Percentiles rank a stretch among this genome's conserved stretches.
Evolutionary conservation across 1,140 invertebrate species (phyloP).

Genomic region (Drosophila teissieri): DNA sequence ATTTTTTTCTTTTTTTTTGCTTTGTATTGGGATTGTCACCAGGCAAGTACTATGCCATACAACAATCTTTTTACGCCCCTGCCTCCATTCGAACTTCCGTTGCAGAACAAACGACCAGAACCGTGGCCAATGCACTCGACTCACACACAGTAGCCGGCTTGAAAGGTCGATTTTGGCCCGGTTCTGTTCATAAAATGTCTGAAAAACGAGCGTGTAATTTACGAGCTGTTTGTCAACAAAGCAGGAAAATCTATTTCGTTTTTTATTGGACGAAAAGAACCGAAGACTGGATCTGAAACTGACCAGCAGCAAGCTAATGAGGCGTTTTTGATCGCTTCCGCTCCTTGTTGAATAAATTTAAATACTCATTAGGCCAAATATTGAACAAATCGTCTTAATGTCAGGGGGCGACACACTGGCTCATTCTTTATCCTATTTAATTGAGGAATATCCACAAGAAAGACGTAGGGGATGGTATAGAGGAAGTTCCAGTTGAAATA

Average conservation of each 20-base stretch:
- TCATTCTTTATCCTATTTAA: slow-evolving; percentile 39
- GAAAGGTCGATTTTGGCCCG: slow-evolving; percentile 31
- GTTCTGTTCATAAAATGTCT: slow-evolving; percentile 47
- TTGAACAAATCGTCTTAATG: slow-evolving; percentile 59
- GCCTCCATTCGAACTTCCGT: slow-evolving; percentile 59
- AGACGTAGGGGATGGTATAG: not conserved
- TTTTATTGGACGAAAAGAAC: slow-evolving; percentile 50
- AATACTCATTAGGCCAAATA: slow-evolving; percentile 38
- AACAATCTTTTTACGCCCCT: slow-evolving; percentile 17
- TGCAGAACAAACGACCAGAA: slow-evolving; percentile 26
- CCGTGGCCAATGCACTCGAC: slow-evolving; percentile 55
- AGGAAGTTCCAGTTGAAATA: not conserved
- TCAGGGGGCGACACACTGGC: slow-evolving; percentile 29
- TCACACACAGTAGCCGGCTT: slow-evolving; percentile 39
- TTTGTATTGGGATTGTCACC: slow-evolving; percentile 26
- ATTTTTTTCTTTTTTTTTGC: slow-evolving; percentile 5
- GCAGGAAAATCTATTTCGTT: slow-evolving; percentile 69
- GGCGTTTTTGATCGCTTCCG: slow-evolving; percentile 74
- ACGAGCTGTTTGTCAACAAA: slow-evolving; percentile 79
- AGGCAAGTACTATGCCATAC: slow-evolving; percentile 16
- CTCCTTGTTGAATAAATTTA: slow-evolving; percentile 58
- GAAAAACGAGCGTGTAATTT: slow-evolving; percentile 74
- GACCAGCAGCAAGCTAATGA: slow-evolving; percentile 61
- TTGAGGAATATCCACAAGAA: slow-evolving; percentile 12
- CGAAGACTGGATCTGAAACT: slow-evolving; percentile 31